A percentile compares a stretch with the other conserved stretches of the same genome.
These are phyloP conservation scores for Punctoribates punctum DNA, from an alignment of 2,888 invertebrate genomes.

Conservation along the genomic window DNA sequence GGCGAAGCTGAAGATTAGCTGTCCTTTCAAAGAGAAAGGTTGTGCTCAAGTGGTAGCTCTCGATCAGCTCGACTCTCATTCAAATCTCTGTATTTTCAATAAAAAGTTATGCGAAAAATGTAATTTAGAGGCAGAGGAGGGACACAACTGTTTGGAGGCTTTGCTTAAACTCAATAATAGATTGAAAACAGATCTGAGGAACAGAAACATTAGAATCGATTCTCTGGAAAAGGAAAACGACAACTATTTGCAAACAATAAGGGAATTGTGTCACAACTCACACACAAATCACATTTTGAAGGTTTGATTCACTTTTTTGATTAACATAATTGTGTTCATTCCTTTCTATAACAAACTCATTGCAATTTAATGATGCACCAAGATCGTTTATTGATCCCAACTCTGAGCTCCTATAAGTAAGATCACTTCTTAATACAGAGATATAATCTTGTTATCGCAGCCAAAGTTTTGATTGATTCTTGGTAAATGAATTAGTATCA, in stretches of 20 bases:
- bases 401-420: background rate
- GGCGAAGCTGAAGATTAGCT: background rate
- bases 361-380: no score
- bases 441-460: no score
- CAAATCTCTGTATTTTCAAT: background rate
- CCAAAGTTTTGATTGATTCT: no score
- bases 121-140: background rate
- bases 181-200: background rate
- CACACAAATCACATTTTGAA: background rate
- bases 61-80: background rate
- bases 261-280: background rate
- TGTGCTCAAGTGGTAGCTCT: background rate
- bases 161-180: background rate
- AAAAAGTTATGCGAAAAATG: background rate
- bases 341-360: no score
- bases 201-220: background rate
- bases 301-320: background rate
- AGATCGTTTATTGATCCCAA: background rate
- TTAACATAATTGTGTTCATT: background rate
- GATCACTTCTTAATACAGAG: no score
- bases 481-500: no score
- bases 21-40: background rate
- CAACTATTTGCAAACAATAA: slow-evolving; percentile 11
- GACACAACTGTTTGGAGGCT: background rate
- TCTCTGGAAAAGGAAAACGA: slow-evolving; percentile 8